These are phyloP conservation scores for Acleris sparsana DNA, from an alignment of 2,888 invertebrate genomes.

Conservation along the genomic window DNA sequence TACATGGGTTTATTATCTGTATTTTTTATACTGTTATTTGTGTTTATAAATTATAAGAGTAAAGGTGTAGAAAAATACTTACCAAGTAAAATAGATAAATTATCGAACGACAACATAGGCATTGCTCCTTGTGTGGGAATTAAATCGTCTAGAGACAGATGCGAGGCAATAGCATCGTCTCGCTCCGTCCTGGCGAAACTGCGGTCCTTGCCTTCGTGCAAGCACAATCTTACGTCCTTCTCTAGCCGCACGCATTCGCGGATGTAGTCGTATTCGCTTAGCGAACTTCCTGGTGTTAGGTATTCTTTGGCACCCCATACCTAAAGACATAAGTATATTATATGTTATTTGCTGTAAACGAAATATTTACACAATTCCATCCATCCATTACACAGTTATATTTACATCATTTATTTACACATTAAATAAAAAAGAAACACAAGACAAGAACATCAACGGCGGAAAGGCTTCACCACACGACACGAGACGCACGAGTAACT, in stretches of 20 bases:
- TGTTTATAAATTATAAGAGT: no score
- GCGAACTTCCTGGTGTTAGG: conserved; percentile 90
- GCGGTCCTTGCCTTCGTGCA: conserved; percentile 86
- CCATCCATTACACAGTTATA: no score
- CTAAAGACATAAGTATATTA: conserved; percentile 61
- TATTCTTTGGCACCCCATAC: conserved; percentile 96
- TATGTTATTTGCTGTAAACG: background rate
- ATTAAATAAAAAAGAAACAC: no score
- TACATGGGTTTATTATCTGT: no score
- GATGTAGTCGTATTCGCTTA: conserved; percentile 96
- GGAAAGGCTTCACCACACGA: no score
- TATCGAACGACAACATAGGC: conserved; percentile 90
- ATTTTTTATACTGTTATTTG: no score
- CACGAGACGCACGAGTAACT: no score
- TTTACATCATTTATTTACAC: no score
- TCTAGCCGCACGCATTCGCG: conserved; percentile 97
- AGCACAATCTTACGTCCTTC: conserved; percentile 89
- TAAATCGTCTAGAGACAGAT: conserved; percentile 90
- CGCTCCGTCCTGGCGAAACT: conserved; percentile 90
- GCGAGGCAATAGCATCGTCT: conserved; percentile 91
- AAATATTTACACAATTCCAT: no score
- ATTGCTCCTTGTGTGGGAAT: conserved; percentile 88
- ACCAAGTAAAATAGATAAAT: conserved; percentile 93
- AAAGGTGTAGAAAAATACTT: conserved; percentile 51
- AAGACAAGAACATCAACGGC: no score